Conservation (phyloP, 2,888 invertebrate species). For the Opisthograptis luteolata region DNA sequence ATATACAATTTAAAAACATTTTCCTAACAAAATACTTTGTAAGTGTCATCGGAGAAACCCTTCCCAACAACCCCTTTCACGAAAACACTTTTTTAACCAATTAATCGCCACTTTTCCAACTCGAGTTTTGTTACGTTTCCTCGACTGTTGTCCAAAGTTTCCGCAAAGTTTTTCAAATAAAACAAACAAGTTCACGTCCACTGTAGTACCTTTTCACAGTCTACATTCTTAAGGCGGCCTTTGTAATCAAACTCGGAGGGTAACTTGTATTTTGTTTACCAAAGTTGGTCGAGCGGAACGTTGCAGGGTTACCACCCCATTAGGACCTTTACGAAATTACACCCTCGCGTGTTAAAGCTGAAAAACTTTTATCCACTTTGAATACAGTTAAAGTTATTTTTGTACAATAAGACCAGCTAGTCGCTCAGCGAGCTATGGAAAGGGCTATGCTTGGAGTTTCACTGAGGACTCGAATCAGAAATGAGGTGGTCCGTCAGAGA, state of each 20-base stretch:
- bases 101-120: not conserved
- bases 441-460: no score
- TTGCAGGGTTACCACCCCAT: constrained; percentile 20
- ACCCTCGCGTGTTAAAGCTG: constrained; percentile 21
- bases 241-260: constrained; percentile 24
- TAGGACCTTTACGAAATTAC: constrained; percentile 23
- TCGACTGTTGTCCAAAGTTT: not conserved
- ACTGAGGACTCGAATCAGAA: no score
- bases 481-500: no score
- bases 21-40: no score
- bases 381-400: constrained; percentile 15
- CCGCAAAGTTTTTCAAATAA: constrained; percentile 9
- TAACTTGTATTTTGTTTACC: constrained; percentile 21
- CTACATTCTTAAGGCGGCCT: constrained; percentile 18
- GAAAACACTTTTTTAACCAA: not conserved
- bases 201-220: constrained; percentile 9
- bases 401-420: no score
- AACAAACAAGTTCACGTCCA: constrained; percentile 10
- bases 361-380: constrained; percentile 19
- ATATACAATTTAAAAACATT: no score
- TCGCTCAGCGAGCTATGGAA: no score
- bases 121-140: not conserved
- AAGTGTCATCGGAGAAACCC: not conserved
- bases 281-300: constrained; percentile 24
- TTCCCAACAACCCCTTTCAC: not conserved